Percentiles rank a stretch among this genome's conserved stretches.
Evolutionary conservation across 1,140 invertebrate species (phyloP).

Genomic region (Meloidogyne chitwoodi): DNA sequence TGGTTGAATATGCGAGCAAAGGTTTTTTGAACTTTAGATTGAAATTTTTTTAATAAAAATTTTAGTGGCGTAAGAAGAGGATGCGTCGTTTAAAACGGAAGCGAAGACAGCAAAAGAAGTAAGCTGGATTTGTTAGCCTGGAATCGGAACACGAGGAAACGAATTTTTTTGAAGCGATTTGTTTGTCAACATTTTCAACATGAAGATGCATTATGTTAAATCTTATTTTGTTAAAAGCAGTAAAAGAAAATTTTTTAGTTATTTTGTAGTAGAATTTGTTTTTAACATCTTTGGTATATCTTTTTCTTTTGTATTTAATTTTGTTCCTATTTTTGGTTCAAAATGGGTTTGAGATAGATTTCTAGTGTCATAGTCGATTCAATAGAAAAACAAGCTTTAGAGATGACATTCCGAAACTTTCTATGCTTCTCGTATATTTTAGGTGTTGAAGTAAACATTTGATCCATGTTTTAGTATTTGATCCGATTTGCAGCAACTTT

Average conservation of each 20-base stretch:
- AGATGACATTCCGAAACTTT: too few species aligned
- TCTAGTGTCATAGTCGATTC: too few species aligned
- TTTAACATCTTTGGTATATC: too few species aligned
- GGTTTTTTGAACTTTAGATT: background rate
- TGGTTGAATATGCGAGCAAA: conserved; percentile 16
- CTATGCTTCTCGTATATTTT: too few species aligned
- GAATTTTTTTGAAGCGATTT: background rate
- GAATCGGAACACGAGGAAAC: background rate
- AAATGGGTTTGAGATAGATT: too few species aligned
- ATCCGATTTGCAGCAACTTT: too few species aligned
- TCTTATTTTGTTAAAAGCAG: background rate
- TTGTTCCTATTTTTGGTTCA: too few species aligned
- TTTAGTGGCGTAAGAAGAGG: conserved; percentile 26
- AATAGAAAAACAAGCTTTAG: too few species aligned
- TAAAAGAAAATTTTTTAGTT: background rate
- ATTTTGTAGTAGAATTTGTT: too few species aligned
- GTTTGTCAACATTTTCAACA: background rate
- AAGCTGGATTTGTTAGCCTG: background rate
- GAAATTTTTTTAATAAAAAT: background rate
- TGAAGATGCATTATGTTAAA: background rate
- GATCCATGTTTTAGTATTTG: too few species aligned
- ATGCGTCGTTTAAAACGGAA: conserved; percentile 25
- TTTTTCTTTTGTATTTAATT: too few species aligned
- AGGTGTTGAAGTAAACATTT: too few species aligned
- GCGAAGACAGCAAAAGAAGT: conserved; percentile 17